These are phyloP conservation scores for Brachionus angularis DNA, from an alignment of 1,140 invertebrate species.

Conservation along the genomic window DNA sequence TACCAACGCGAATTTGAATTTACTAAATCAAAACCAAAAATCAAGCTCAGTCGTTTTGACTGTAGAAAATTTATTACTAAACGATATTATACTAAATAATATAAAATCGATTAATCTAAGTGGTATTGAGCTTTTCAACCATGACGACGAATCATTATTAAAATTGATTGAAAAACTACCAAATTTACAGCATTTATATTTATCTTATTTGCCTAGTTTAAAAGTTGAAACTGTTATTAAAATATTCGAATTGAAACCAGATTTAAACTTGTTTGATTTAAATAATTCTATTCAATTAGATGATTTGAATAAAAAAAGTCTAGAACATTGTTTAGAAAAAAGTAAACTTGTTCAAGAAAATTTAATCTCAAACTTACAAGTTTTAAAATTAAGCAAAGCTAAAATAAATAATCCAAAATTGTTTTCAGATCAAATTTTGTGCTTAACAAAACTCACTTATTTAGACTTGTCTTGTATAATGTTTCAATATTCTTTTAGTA, in stretches of 20 bases:
- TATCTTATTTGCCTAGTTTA: conserved; percentile 21
- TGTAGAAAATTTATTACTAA: conserved; percentile 33
- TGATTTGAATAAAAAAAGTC: conserved; percentile 11
- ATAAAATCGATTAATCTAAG: neutral
- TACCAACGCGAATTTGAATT: neutral
- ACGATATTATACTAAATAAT: neutral
- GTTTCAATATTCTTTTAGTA: conserved; percentile 6
- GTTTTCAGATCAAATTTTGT: neutral
- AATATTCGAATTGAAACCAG: neutral
- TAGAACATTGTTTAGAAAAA: conserved; percentile 16
- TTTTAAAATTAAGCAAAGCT: neutral
- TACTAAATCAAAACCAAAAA: no score
- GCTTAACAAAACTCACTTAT: neutral
- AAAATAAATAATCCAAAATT: conserved; percentile 26
- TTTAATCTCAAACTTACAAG: neutral
- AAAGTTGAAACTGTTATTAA: neutral
- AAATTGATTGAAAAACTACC: conserved; percentile 20
- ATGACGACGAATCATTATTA: conserved; percentile 20
- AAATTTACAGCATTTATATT: neutral
- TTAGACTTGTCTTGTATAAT: conserved; percentile 27
- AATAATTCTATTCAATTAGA: conserved; percentile 26
- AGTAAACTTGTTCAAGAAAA: neutral
- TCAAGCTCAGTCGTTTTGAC: neutral
- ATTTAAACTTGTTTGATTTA: neutral
- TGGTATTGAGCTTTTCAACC: conserved; percentile 14